Evolutionary conservation across 1,140 invertebrate genomes (phyloP).

Genomic region (Lepidurus packardi): DNA sequence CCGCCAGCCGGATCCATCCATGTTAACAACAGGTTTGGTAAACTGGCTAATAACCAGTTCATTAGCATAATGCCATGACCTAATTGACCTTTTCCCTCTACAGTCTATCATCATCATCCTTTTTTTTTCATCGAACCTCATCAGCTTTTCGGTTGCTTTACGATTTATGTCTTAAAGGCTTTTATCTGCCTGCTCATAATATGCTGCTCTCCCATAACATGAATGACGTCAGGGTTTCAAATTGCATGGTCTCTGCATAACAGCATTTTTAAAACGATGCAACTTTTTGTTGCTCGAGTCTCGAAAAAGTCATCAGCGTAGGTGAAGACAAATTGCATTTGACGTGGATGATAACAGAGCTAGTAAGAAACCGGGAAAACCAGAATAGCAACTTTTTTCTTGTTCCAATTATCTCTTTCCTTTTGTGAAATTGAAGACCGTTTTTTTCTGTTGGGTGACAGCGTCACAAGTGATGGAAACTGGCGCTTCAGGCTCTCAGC

Average conservation of each 20-base stretch:
- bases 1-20: not conserved
- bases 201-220: not conserved
- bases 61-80: conserved; percentile 19
- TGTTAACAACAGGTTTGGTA: not conserved
- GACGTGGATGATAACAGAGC: not conserved
- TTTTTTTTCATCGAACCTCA: not conserved
- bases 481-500: too few species aligned
- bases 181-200: not conserved
- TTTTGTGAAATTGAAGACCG: too few species aligned
- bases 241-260: not conserved
- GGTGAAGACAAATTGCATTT: conserved; percentile 3
- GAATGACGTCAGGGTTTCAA: conserved; percentile 5
- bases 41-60: conserved; percentile 10
- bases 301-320: not conserved
- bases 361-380: not conserved
- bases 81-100: conserved; percentile 12
- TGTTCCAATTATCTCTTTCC: too few species aligned
- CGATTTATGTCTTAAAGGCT: not conserved
- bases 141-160: not conserved
- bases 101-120: not conserved
- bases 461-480: too few species aligned
- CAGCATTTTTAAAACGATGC: not conserved
- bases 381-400: not conserved
- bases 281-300: not conserved
- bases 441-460: too few species aligned